Conservation (phyloP, 2,797 vertebrate species). For the Pseudochaenichthys georgianus region DNA sequence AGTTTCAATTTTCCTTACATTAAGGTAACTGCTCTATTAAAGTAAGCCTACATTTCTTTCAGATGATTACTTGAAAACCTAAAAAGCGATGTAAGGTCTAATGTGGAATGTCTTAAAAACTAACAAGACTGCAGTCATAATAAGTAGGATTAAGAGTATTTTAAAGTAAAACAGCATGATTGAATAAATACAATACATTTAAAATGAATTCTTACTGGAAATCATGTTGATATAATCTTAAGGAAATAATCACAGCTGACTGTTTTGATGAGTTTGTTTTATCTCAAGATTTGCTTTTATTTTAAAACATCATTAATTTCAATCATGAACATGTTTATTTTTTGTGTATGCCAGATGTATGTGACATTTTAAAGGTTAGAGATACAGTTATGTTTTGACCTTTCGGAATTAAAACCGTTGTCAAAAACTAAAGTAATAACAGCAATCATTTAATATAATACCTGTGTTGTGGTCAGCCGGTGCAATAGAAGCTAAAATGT, state of each 20-base stretch:
- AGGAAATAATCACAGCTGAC: not conserved
- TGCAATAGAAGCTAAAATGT: not conserved
- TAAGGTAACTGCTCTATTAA: too few species aligned
- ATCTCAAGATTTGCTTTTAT: not conserved
- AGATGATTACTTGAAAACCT: too few species aligned
- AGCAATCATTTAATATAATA: not conserved
- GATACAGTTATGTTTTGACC: not conserved
- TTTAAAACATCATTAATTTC: not conserved
- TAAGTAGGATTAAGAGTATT: not conserved
- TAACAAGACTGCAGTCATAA: too few species aligned
- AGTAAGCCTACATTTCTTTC: too few species aligned
- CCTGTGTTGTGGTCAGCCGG: not conserved
- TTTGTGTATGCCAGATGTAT: not conserved
- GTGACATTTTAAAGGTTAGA: not conserved
- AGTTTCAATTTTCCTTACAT: too few species aligned
- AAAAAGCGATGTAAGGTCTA: too few species aligned
- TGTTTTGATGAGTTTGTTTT: not conserved
- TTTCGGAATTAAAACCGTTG: not conserved
- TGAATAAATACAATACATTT: not conserved
- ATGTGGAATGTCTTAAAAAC: too few species aligned
- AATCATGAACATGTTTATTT: not conserved
- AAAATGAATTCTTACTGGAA: fast-evolving
- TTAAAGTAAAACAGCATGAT: not conserved
- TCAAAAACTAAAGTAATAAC: not conserved
- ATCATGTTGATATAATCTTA: not conserved